These are phyloP conservation scores for Liodrosophila aerea DNA, from an alignment of 2,888 invertebrate species.

Conservation along the genomic window DNA sequence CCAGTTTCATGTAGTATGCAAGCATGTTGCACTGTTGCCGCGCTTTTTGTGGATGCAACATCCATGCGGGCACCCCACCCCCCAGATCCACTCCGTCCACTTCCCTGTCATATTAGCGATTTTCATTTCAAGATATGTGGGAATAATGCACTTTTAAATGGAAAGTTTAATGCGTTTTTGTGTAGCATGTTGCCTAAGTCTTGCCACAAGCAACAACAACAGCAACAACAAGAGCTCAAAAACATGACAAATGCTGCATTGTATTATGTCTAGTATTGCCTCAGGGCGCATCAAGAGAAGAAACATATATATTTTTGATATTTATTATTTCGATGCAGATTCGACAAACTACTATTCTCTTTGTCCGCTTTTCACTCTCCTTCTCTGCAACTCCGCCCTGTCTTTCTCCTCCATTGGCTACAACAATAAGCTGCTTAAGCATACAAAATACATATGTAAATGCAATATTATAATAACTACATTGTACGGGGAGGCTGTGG, in stretches of 20 bases:
- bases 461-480: slow-evolving; percentile 8
- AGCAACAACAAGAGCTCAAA: slow-evolving; percentile 4
- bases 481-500: too few relatives aligned
- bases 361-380: too few relatives aligned
- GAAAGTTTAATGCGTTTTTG: slow-evolving; percentile 40
- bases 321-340: not conserved
- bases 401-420: slow-evolving; percentile 8
- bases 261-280: too few relatives aligned
- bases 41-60: slow-evolving; percentile 16
- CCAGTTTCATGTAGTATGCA: slow-evolving; percentile 63
- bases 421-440: slow-evolving; percentile 25
- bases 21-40: too few relatives aligned
- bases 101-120: slow-evolving; percentile 19
- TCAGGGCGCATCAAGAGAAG: too few relatives aligned
- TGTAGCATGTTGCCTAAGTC: slow-evolving; percentile 21
- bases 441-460: slow-evolving; percentile 18
- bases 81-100: slow-evolving; percentile 1
- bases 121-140: slow-evolving; percentile 40
- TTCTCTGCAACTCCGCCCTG: slow-evolving; percentile 17
- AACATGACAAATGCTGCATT: slow-evolving; percentile 1
- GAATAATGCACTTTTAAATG: slow-evolving; percentile 43
- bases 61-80: slow-evolving; percentile 13
- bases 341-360: not conserved
- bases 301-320: too few relatives aligned
- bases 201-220: slow-evolving; percentile 5